Percentiles rank a stretch among this genome's conserved stretches.
Conservation (phyloP, 1,140 invertebrate species). For the Psilanteris sp. region DNA sequence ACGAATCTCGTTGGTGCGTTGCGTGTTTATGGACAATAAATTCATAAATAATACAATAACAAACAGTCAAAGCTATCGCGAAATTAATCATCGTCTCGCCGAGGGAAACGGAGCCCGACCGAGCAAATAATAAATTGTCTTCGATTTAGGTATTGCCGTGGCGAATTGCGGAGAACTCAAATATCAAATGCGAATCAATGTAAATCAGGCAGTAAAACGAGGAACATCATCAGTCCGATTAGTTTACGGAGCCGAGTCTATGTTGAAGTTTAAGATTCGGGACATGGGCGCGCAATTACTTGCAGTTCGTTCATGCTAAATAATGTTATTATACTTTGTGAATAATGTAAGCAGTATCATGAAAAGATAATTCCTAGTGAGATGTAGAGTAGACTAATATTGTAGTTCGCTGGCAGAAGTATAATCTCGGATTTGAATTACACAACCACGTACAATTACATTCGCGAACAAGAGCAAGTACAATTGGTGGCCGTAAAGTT, state of each 20-base stretch:
- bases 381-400: slow-evolving; percentile 38
- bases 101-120: slow-evolving; percentile 7
- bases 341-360: slow-evolving; percentile 52
- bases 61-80: slow-evolving; percentile 30
- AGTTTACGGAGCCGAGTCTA: not conserved
- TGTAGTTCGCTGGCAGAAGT: slow-evolving; percentile 29
- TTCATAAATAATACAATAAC: slow-evolving; percentile 28
- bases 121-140: slow-evolving; percentile 27
- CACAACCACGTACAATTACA: slow-evolving; percentile 35
- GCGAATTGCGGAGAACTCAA: not conserved
- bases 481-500: slow-evolving; percentile 41
- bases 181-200: not conserved
- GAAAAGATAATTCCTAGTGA: slow-evolving; percentile 49
- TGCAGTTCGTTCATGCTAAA: slow-evolving; percentile 11
- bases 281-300: slow-evolving; percentile 7
- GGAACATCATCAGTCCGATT: slow-evolving; percentile 2
- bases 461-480: slow-evolving; percentile 20
- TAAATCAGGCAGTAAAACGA: slow-evolving; percentile 2
- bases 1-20: slow-evolving; percentile 29
- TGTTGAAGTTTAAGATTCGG: slow-evolving; percentile 1
- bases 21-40: slow-evolving; percentile 47
- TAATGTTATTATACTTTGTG: slow-evolving; percentile 45
- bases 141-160: not conserved
- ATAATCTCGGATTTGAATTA: slow-evolving; percentile 55
- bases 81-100: slow-evolving; percentile 27